Conservation (phyloP, 2,113 vertebrate genomes). For the Syngnathus floridae region DNA sequence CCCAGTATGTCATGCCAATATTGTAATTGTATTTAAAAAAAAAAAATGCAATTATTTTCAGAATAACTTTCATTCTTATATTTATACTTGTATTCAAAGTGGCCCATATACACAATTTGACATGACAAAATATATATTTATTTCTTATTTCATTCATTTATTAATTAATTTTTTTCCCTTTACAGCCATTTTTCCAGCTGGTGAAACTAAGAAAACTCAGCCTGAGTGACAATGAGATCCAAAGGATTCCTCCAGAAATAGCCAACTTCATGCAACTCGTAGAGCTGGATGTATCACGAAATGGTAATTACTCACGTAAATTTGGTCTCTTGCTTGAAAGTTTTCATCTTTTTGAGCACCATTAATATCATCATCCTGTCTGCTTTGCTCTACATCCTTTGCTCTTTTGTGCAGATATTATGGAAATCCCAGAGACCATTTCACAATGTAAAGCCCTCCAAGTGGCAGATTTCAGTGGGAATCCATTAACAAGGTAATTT, state of each 20-base stretch:
- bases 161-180: constrained; percentile 40
- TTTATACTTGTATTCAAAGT: not conserved
- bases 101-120: not conserved
- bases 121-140: not conserved
- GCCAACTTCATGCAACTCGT: constrained; percentile 97
- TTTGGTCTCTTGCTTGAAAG: not conserved
- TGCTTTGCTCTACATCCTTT: constrained; percentile 4
- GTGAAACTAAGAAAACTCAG: constrained; percentile 92
- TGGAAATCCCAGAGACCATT: constrained; percentile 97
- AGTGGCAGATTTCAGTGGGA: constrained; percentile 97
- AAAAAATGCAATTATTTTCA: not conserved
- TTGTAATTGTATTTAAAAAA: not conserved
- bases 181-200: constrained; percentile 95
- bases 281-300: constrained; percentile 93
- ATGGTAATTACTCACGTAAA: constrained; percentile 71
- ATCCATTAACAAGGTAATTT: constrained; percentile 89
- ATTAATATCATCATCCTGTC: not conserved
- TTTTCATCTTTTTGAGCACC: not conserved
- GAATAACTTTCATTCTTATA: not conserved
- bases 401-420: constrained; percentile 79
- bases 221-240: constrained; percentile 98
- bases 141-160: no score
- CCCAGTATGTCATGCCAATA: not conserved
- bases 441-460: constrained; percentile 93
- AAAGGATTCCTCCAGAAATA: constrained; percentile 90